phyloP scores from a whole-genome alignment of 2,888 invertebrate species.

The Muschampia plurimacula region DNA sequence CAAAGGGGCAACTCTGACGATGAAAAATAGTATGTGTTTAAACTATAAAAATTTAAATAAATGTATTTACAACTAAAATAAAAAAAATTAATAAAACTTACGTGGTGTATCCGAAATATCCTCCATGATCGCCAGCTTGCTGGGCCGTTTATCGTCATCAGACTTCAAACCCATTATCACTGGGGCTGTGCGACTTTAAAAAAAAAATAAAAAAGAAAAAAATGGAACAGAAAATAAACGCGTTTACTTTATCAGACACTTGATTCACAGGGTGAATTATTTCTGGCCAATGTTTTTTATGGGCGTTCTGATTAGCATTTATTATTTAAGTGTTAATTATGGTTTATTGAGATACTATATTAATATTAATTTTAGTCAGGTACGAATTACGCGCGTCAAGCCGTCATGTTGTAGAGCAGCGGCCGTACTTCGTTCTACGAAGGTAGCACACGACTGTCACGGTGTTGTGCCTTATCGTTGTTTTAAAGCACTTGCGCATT shows the following conservation, averaged over 20 bases:
- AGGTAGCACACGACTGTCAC: slow-evolving; percentile 77
- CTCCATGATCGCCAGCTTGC: slow-evolving; percentile 83
- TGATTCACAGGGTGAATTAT: slow-evolving; percentile 45
- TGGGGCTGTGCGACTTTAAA: slow-evolving; percentile 50
- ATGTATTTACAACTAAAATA: not conserved
- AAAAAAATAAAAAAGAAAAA: slow-evolving; percentile 52
- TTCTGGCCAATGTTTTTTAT: slow-evolving; percentile 62
- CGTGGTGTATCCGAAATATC: slow-evolving; percentile 70
- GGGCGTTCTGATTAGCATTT: slow-evolving; percentile 50
- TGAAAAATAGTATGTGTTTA: not conserved
- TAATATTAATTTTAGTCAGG: slow-evolving; percentile 40
- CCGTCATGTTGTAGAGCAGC: slow-evolving; percentile 56
- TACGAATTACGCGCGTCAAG: slow-evolving; percentile 63
- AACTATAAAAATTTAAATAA: not conserved
- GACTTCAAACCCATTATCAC: slow-evolving; percentile 81
- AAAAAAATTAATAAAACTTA: slow-evolving; percentile 57
- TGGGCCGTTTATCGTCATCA: slow-evolving; percentile 79
- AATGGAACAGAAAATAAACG: slow-evolving; percentile 51
- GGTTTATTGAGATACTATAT: not conserved
- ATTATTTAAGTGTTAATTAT: slow-evolving; percentile 41
- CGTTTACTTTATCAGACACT: slow-evolving; percentile 36
- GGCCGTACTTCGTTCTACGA: slow-evolving; percentile 61
- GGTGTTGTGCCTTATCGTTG: slow-evolving; percentile 64
- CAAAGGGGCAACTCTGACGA: too few species aligned
- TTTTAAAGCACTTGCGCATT: slow-evolving; percentile 68